These are phyloP conservation scores for Cryptoblepharus egeriae DNA, from an alignment of 2,797 vertebrate genomes.

Conservation along the genomic window DNA sequence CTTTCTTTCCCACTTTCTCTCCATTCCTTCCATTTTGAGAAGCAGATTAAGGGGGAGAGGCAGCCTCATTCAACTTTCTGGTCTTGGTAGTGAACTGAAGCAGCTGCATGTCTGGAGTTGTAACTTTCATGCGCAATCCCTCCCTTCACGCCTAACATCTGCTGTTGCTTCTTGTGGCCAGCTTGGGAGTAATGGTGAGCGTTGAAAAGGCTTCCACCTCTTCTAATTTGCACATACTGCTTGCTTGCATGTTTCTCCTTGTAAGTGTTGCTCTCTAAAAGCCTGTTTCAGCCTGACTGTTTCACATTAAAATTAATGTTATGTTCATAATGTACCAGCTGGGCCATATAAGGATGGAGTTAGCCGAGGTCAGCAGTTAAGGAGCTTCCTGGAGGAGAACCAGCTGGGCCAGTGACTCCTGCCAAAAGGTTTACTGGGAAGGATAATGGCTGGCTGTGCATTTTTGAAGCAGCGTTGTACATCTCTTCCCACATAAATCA, in stretches of 20 bases:
- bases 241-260: background rate
- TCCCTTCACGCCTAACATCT: constrained; percentile 10
- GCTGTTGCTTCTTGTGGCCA: constrained; percentile 13
- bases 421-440: background rate
- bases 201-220: constrained; percentile 19
- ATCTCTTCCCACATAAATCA: background rate
- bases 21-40: no score
- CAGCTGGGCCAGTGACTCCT: background rate
- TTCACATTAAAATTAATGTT: background rate
- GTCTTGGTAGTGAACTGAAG: constrained; percentile 37
- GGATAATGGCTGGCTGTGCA: no score
- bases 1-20: no score
- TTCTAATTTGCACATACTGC: background rate
- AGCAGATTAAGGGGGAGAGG: no score
- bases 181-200: background rate
- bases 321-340: no score
- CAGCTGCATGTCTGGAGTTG: constrained; percentile 52
- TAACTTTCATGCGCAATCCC: constrained; percentile 9
- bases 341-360: background rate
- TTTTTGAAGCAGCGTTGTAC: background rate
- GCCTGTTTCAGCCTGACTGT: constrained; percentile 14
- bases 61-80: no score
- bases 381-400: background rate
- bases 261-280: background rate
- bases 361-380: background rate